These are phyloP conservation scores for Papilio gigon DNA, from an alignment of 2,888 invertebrate species.

Conservation along the genomic window DNA sequence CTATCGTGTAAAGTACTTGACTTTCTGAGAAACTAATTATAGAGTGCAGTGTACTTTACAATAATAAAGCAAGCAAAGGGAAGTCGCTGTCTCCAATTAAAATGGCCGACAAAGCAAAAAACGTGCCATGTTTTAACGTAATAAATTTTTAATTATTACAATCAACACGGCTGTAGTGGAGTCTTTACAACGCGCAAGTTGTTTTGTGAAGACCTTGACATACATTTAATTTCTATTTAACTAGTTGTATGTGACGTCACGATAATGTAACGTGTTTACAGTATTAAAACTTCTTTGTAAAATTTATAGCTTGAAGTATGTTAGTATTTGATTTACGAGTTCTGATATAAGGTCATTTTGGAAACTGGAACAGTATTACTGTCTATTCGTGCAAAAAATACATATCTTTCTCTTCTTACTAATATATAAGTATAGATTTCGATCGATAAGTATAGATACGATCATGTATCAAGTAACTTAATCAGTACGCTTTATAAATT, in stretches of 20 bases:
- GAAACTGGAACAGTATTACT: too few relatives aligned
- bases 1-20: background rate
- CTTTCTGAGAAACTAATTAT: constrained; percentile 16
- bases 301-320: background rate
- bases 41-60: background rate
- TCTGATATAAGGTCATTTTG: too few relatives aligned
- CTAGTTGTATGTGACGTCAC: constrained; percentile 3
- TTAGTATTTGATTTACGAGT: too few relatives aligned
- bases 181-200: constrained; percentile 26
- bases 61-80: constrained; percentile 15
- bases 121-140: constrained; percentile 14
- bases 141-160: constrained; percentile 36
- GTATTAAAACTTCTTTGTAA: background rate
- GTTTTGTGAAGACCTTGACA: constrained; percentile 38
- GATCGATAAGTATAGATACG: too few relatives aligned
- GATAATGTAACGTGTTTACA: background rate
- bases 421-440: too few relatives aligned
- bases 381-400: too few relatives aligned
- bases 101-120: constrained; percentile 28
- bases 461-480: too few relatives aligned
- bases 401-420: too few relatives aligned
- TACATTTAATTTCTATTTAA: constrained; percentile 28
- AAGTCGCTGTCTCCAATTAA: constrained; percentile 27
- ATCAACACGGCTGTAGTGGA: constrained; percentile 32
- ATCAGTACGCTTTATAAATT: too few relatives aligned